Conservation (phyloP, 2,797 vertebrate genomes). For the Otus scops region DNA sequence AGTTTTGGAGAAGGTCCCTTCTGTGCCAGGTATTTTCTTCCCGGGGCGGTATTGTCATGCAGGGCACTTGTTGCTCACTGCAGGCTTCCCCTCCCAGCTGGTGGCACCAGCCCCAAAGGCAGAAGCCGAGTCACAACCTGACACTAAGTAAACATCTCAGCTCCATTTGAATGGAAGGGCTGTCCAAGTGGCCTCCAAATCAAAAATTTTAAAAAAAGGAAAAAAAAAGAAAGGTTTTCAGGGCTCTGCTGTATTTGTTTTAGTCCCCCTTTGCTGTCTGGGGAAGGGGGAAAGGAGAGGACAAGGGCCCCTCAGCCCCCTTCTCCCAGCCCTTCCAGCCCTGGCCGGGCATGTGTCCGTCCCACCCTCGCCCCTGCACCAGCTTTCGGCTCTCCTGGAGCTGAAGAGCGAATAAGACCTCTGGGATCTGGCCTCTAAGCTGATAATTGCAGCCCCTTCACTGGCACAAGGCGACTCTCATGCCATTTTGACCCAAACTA, state of each 20-base stretch:
- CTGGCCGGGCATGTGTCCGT: rapidly evolving
- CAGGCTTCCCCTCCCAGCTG: not conserved
- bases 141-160: constrained; percentile 57
- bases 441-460: constrained; percentile 89
- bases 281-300: not conserved
- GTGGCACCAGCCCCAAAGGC: not conserved
- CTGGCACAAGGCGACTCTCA: constrained; percentile 89
- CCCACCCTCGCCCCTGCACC: not conserved
- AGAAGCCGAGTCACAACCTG: not conserved
- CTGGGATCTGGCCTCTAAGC: constrained; percentile 78
- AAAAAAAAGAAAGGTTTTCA: rapidly evolving
- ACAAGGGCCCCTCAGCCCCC: not conserved
- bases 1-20: not conserved
- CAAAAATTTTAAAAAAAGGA: not conserved
- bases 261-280: not conserved
- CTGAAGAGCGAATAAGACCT: not conserved
- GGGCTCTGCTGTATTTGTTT: constrained; percentile 36
- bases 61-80: not conserved
- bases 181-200: not conserved
- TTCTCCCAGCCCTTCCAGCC: not conserved
- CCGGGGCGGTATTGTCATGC: not conserved
- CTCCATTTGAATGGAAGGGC: constrained; percentile 62
- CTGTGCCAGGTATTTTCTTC: not conserved
- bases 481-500: constrained; percentile 84
- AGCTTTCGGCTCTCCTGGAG: not conserved